Base-by-base conservation (phyloP, 2,113 vertebrate species). In the Prunella himalayana region DNA sequence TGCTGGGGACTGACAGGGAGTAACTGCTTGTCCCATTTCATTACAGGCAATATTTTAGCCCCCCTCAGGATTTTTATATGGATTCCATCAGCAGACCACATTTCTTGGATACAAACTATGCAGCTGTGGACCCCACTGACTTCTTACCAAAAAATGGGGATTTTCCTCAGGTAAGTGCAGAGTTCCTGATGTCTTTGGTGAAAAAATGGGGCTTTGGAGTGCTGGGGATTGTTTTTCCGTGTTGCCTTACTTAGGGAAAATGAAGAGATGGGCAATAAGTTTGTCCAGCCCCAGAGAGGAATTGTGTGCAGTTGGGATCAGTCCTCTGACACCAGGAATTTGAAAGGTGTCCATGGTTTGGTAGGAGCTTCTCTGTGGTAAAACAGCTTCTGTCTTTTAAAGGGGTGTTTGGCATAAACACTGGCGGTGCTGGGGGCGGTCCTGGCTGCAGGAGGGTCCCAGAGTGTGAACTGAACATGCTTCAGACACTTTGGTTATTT, bases 91-190 rank as follows among this genome's bases (percentile, higher is more conserved):
- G 84, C 65, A 90, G 91, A 93, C 95, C 87, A 66, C 90, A 90
- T 41, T 97, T 96, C 60, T 57, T 66, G 1, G 96, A 98, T 31
- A 64, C 97, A 94, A 97, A 95, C 97, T 98, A 92, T 53, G 72
- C 94, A 90, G 25, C 97, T 20, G 27, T 84, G 30, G 95, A 94
- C 83, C 25, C 92, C 15, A 11, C 73, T 65, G 97, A 97, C 96
- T 97, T 97, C 95, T 94, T 97, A 85, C 83, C 95, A 91, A 97
- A 97, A 96, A 98, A 96, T 54, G 91, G 91, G 17, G 97, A 97
- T 82, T 97, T 98, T 86, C 93, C 97, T 98, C 98, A 98, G 98
- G 98, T 98, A 93, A 96, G 96, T 78, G 37, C 61, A 15, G 11
- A 64, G 18, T 57, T 76, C 3, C 28, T 54, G 79, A 13, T 50